Evolutionary conservation across 2,113 vertebrate genomes (phyloP).

Genomic region (Xerus inauris): DNA sequence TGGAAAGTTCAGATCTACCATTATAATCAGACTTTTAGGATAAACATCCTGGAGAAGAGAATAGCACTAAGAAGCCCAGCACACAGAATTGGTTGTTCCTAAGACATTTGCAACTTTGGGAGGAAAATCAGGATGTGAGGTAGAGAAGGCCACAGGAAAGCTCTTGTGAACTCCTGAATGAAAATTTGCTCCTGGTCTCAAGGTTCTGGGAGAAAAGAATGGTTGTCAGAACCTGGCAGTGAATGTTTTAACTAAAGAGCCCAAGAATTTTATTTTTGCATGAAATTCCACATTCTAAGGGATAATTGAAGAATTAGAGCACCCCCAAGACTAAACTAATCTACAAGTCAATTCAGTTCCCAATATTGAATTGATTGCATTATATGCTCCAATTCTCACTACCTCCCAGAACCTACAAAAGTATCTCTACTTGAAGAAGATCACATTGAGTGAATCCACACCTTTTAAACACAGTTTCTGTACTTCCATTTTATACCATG

Average conservation of each 20-base stretch:
- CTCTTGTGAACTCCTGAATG: conserved; percentile 12
- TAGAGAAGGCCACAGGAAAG: neutral
- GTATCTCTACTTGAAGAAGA: neutral
- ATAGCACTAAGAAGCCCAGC: neutral
- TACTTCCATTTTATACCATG: neutral
- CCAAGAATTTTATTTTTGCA: neutral
- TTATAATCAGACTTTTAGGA: neutral
- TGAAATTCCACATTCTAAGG: neutral
- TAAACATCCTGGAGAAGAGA: neutral
- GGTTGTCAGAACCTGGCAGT: neutral
- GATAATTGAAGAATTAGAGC: neutral
- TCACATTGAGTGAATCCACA: neutral
- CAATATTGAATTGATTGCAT: neutral
- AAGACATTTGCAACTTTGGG: neutral
- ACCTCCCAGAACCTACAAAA: neutral
- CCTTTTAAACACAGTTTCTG: neutral
- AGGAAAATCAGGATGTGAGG: neutral
- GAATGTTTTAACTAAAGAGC: neutral
- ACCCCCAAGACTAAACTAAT: neutral
- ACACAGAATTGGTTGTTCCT: neutral
- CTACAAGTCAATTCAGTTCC: neutral
- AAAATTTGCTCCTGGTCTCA: neutral
- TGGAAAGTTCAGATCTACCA: neutral
- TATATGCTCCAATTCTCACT: neutral
- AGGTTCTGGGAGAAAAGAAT: neutral